Percentiles rank a stretch among this genome's conserved stretches.
Conservation (phyloP, 1,140 invertebrate species). For the Ectropis grisescens region DNA sequence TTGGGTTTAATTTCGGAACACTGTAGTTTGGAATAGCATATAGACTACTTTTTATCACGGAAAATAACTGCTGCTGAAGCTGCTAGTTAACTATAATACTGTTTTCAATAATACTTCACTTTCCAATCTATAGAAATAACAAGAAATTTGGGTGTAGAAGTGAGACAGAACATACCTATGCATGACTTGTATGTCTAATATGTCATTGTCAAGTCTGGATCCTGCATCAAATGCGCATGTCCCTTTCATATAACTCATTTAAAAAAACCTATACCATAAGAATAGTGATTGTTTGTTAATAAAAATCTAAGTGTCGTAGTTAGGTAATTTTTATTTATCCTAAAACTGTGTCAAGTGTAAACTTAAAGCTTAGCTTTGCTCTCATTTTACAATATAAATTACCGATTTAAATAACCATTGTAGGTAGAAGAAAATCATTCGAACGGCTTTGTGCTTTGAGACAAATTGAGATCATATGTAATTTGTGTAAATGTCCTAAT, state of each 20-base stretch:
- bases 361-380: conserved; percentile 4
- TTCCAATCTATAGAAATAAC: too few species aligned
- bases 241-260: neutral
- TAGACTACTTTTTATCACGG: too few species aligned
- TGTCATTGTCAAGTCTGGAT: neutral
- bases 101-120: too few species aligned
- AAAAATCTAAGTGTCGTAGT: neutral
- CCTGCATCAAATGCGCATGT: conserved; percentile 5
- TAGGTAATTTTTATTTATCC: neutral
- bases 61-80: too few species aligned
- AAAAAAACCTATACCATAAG: neutral
- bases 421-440: neutral
- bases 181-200: too few species aligned
- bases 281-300: neutral
- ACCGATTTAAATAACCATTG: neutral
- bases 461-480: neutral
- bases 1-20: too few species aligned
- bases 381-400: conserved; percentile 1
- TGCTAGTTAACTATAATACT: too few species aligned
- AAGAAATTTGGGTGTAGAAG: too few species aligned
- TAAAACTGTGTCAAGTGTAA: neutral
- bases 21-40: too few species aligned
- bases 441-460: conserved; percentile 3
- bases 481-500: neutral
- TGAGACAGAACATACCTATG: too few species aligned